Evolutionary conservation across 2,888 invertebrate genomes (phyloP), one percentile per base, ranked within the genome.

Genomic region (Ornithoptera priamus): DNA sequence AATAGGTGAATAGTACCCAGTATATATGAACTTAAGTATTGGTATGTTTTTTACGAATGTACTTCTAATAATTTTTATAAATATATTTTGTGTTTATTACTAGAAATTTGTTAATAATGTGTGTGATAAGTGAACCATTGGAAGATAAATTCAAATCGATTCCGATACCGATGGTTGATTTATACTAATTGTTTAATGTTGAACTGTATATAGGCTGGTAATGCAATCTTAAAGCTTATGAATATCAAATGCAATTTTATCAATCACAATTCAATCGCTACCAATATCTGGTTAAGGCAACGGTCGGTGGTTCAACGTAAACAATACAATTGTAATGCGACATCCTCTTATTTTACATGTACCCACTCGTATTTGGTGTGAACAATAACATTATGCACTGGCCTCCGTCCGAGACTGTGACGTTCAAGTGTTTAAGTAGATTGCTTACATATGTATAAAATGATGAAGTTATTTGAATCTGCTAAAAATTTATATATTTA

Each of bases 261-360:
- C 39, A 30, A 42, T 65, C 39, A 56, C 53, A 39, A 36, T 63
- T 63, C 56, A 62, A 62, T 67, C 42, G 62, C 17, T 42, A 50
- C 56, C 63, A 30, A 57, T 46, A 24, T 57, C 62, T 57, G n/a
- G 15, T 57, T 65, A 62, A 62, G 62, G 61, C 58, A 62, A 57
- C 56, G 62, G 50, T 56, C 39, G 69, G 46, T 53, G 60, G 39
- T 10, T 46, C 62, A 39, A 30, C 36, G 68, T 61, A 57, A 62
- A 69, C 69, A 57, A 69, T 46, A 65, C 69, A 65, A 69, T 69
- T 65, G 69, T 62, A 62, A 62, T 58, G 57, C 50, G 56, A 65
- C 69, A 65, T 69, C 69, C 69, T 65, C 20, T 56, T 62, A 62
- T 62, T 62, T 68, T 42, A 57, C 46, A 58, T 57, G 57, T 62